phyloP scores from a whole-genome alignment of 2,113 vertebrate genomes.

The Oryzias celebensis region DNA sequence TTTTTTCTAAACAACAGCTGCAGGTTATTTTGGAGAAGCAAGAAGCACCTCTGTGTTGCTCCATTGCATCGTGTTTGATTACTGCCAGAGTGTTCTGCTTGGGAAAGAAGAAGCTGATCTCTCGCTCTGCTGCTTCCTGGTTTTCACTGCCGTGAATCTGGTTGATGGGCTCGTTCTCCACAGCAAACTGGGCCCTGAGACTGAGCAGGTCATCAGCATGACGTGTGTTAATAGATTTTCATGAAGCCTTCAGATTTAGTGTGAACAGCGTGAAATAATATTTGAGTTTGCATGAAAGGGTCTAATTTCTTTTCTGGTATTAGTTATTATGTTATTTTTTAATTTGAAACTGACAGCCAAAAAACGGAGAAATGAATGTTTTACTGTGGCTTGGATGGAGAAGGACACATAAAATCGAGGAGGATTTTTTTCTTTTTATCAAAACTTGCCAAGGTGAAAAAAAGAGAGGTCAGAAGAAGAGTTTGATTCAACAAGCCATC shows the following conservation, averaged over 20 bases:
- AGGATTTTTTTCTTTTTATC: not conserved
- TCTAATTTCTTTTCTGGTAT: not conserved
- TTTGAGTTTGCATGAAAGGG: not conserved
- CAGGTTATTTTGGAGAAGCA: not conserved
- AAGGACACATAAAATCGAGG: not conserved
- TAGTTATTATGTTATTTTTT: too few relatives aligned
- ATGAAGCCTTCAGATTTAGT: not conserved
- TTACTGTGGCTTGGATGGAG: conserved; percentile 3
- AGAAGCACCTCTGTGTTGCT: conserved; percentile 71
- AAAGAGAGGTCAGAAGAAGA: conserved; percentile 3
- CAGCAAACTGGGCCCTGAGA: conserved; percentile 71
- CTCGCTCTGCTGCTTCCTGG: conserved; percentile 66
- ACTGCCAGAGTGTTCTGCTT: conserved; percentile 75
- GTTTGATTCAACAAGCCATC: conserved; percentile 18
- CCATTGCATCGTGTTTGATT: conserved; percentile 77
- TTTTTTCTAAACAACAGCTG: not conserved
- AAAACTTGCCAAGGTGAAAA: conserved; percentile 17
- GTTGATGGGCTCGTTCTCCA: conserved; percentile 63
- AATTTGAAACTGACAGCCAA: too few relatives aligned
- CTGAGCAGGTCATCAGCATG: conserved; percentile 30
- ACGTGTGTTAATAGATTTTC: conserved; percentile 1
- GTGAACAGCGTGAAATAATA: conserved; percentile 4
- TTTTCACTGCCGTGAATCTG: conserved; percentile 78
- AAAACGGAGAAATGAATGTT: not conserved
- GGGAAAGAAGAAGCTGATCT: conserved; percentile 80